These are phyloP conservation scores for Onychomys leucogaster DNA, from an alignment of 2,797 vertebrate genomes.

Conservation along the genomic window DNA sequence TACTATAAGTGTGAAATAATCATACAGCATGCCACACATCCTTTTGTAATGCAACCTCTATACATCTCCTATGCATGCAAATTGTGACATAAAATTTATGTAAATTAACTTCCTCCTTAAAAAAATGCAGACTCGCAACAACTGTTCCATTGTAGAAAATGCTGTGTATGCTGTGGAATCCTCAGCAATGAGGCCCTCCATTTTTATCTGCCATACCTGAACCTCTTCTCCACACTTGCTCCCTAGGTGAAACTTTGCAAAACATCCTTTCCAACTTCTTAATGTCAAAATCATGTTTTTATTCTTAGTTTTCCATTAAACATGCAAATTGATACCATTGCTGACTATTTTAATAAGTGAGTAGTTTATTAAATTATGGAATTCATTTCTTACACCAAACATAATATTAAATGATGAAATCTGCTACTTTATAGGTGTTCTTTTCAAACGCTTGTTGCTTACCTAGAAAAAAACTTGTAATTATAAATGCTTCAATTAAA, in stretches of 20 bases:
- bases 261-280: neutral
- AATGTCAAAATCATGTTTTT: neutral
- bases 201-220: neutral
- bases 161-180: neutral
- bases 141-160: neutral
- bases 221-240: neutral
- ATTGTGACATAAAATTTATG: neutral
- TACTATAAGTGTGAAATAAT: neutral
- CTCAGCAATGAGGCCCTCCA: neutral
- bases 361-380: conserved; percentile 21
- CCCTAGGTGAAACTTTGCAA: neutral
- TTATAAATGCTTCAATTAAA: neutral
- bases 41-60: neutral
- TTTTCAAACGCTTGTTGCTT: neutral
- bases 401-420: neutral
- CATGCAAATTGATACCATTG: neutral
- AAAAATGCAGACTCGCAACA: conserved; percentile 26
- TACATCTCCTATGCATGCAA: neutral
- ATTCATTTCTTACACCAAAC: neutral
- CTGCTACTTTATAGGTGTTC: neutral
- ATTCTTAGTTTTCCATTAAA: neutral
- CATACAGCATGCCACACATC: neutral
- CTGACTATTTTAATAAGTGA: neutral
- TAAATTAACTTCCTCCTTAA: neutral
- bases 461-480: neutral